phyloP scores from a whole-genome alignment of 2,113 vertebrate genomes.

The Rhineura floridana region DNA sequence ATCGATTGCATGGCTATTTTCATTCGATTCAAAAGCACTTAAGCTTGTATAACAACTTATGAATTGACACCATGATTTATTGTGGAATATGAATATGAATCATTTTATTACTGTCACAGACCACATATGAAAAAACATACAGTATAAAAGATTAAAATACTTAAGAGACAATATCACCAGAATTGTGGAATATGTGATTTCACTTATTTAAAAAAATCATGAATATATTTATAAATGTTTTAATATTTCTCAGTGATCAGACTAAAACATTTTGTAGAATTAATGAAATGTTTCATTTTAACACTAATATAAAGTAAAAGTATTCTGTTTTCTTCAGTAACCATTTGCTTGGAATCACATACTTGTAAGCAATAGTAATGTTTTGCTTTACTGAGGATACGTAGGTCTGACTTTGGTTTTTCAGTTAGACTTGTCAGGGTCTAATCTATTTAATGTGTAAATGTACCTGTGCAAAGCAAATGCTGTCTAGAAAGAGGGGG shows the following conservation, averaged over 20 bases:
- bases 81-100: too few species aligned
- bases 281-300: neutral
- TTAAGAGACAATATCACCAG: too few species aligned
- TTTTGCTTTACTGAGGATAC: constrained; percentile 57
- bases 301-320: constrained; percentile 32
- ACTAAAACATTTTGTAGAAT: constrained; percentile 36
- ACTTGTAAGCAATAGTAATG: constrained; percentile 74
- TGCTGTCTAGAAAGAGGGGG: constrained; percentile 50
- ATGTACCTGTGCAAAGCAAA: constrained; percentile 41
- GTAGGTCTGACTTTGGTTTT: neutral
- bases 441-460: constrained; percentile 38
- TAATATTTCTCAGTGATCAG: constrained; percentile 35
- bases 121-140: too few species aligned
- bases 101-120: too few species aligned
- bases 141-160: too few species aligned
- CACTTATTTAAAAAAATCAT: neutral
- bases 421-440: constrained; percentile 37
- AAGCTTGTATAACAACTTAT: neutral
- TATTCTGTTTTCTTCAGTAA: constrained; percentile 72
- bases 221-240: constrained; percentile 61
- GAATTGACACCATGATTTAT: neutral
- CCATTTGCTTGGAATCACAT: constrained; percentile 59
- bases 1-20: neutral
- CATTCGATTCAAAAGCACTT: constrained; percentile 14
- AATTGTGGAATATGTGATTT: neutral